Percentiles rank a stretch among this genome's conserved stretches.
Evolutionary conservation across 1,140 invertebrate genomes (phyloP).

Genomic region (Drosophila subobscura): DNA sequence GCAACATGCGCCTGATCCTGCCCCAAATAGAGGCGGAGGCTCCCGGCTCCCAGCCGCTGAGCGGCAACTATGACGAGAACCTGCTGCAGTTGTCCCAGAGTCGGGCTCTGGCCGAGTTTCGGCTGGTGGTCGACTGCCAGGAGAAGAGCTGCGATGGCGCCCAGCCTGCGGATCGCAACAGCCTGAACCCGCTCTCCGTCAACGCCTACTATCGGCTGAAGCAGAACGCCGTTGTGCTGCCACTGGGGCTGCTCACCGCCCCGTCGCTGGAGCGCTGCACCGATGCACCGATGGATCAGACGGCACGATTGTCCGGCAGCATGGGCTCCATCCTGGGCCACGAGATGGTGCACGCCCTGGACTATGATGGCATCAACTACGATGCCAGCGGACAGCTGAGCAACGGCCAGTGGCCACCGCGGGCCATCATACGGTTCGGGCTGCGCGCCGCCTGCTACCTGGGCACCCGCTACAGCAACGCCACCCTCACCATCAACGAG

Average conservation of each 20-base stretch:
- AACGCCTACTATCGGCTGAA: constrained; percentile 77
- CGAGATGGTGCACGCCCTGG: constrained; percentile 76
- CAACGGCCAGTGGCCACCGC: constrained; percentile 53
- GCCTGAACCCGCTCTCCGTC: constrained; percentile 59
- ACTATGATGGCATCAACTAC: constrained; percentile 78
- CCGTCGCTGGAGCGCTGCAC: constrained; percentile 26
- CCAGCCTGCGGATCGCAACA: background rate
- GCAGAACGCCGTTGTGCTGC: constrained; percentile 69
- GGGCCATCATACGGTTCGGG: constrained; percentile 70
- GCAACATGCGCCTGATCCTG: constrained; percentile 58
- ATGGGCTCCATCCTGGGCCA: constrained; percentile 71
- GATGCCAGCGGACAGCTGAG: constrained; percentile 58
- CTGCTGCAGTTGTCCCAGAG: constrained; percentile 55
- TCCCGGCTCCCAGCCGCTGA: background rate
- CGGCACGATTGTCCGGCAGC: constrained; percentile 41
- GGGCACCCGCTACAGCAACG: constrained; percentile 55
- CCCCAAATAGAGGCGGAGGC: constrained; percentile 24
- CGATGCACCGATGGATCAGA: background rate
- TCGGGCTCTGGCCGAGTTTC: constrained; percentile 34
- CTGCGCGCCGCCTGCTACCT: constrained; percentile 61
- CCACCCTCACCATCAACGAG: constrained; percentile 66
- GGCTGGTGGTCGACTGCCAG: constrained; percentile 31
- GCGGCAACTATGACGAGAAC: constrained; percentile 55
- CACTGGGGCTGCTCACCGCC: constrained; percentile 61
- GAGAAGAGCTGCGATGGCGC: constrained; percentile 19